These are phyloP conservation scores for Sebastes taczanowskii DNA, from an alignment of 2,797 vertebrate genomes.

Conservation along the genomic window DNA sequence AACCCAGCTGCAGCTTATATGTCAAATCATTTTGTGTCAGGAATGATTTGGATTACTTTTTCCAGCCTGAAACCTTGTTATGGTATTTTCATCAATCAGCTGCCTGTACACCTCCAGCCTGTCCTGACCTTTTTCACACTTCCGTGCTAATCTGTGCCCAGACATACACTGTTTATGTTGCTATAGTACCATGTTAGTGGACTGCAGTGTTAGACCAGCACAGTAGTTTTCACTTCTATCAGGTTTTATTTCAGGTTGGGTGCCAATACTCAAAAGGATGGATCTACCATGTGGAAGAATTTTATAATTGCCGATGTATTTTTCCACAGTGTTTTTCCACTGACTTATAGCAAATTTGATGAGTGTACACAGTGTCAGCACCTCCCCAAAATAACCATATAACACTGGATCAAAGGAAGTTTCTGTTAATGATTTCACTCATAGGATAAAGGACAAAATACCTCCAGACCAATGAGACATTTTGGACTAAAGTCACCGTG, in stretches of 20 bases:
- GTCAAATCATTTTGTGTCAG: slow-evolving; percentile 23
- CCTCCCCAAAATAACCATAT: slow-evolving; percentile 27
- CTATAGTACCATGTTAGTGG: slow-evolving; percentile 10
- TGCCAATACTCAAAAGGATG: slow-evolving; percentile 7
- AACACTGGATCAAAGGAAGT: slow-evolving; percentile 40
- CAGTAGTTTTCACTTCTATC: slow-evolving; percentile 3
- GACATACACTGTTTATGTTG: slow-evolving; percentile 37
- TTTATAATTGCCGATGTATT: slow-evolving; percentile 1
- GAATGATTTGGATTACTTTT: slow-evolving; percentile 30
- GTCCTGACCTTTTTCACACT: slow-evolving; percentile 24
- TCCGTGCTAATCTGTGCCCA: slow-evolving; percentile 21
- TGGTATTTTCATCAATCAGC: slow-evolving; percentile 39
- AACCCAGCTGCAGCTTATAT: slow-evolving; percentile 17
- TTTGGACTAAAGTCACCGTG: neutral
- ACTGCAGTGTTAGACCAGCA: slow-evolving; percentile 2
- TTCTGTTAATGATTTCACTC: slow-evolving; percentile 61
- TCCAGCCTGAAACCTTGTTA: slow-evolving; percentile 30
- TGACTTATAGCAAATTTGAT: neutral
- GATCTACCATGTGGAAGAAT: slow-evolving; percentile 4
- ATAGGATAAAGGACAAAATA: slow-evolving; percentile 39
- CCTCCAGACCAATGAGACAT: slow-evolving; percentile 28
- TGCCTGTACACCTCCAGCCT: neutral
- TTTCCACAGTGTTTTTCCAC: slow-evolving; percentile 37
- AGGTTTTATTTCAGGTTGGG: slow-evolving; percentile 15
- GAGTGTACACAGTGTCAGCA: slow-evolving; percentile 7